Evolutionary conservation across 2,888 invertebrate species (phyloP).

Genomic region (Nymphalis polychloros): DNA sequence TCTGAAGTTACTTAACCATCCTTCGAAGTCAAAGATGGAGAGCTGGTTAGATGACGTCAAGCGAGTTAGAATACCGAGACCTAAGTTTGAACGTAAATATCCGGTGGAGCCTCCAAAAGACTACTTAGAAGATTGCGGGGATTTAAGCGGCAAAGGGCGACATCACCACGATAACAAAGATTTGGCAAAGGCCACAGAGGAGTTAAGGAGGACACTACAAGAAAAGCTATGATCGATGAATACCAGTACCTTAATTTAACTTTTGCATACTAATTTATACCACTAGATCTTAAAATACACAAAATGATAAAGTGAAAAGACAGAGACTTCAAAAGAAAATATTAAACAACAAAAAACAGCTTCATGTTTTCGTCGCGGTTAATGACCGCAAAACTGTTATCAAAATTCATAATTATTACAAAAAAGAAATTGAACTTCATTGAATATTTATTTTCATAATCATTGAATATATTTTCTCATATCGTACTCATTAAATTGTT

Average conservation of each 20-base stretch:
- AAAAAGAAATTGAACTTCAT: too few species aligned
- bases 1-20: background rate
- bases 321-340: background rate
- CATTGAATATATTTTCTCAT: too few species aligned
- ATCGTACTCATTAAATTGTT: too few species aligned
- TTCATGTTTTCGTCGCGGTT: too few species aligned
- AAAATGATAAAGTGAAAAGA: background rate
- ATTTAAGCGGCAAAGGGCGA: constrained; percentile 72
- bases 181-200: constrained; percentile 87
- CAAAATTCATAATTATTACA: too few species aligned
- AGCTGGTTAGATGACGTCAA: constrained; percentile 92
- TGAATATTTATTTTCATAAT: too few species aligned
- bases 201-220: constrained; percentile 87
- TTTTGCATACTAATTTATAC: constrained; percentile 22
- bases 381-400: too few species aligned
- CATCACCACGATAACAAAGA: constrained; percentile 79
- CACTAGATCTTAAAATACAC: constrained; percentile 3
- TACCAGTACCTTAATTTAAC: constrained; percentile 15
- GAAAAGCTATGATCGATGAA: constrained; percentile 85
- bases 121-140: constrained; percentile 85
- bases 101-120: constrained; percentile 90
- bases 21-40: constrained; percentile 82
- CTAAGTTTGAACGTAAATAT: constrained; percentile 88
- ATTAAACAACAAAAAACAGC: background rate
- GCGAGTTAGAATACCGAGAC: constrained; percentile 90